Conservation (phyloP, 2,113 vertebrate species). For the Mustelus asterias region DNA sequence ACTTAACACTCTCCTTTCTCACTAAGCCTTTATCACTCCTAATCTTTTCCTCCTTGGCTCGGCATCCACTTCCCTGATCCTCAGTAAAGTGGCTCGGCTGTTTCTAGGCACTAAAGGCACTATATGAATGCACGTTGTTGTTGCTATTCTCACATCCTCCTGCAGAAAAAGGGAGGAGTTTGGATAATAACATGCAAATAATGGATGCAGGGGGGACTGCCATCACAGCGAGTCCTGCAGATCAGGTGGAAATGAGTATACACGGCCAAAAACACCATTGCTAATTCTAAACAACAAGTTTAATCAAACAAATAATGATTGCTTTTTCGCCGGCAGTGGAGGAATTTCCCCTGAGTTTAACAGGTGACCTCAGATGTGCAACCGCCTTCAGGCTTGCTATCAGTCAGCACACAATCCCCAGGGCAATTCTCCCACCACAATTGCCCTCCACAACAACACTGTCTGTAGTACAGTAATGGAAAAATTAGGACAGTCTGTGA, state of each 20-base stretch:
- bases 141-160: neutral
- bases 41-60: too few relatives aligned
- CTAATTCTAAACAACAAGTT: neutral
- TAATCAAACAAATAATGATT: slow-evolving; percentile 5
- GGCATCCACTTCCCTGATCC: neutral
- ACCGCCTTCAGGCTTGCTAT: neutral
- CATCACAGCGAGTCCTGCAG: neutral
- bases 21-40: neutral
- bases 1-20: neutral
- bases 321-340: neutral
- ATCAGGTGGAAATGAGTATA: neutral
- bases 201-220: neutral
- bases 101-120: neutral
- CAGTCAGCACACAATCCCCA: neutral
- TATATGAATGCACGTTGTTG: neutral
- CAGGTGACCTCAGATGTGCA: slow-evolving; percentile 3
- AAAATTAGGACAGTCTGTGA: slow-evolving; percentile 1
- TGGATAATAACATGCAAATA: neutral
- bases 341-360: neutral
- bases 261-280: neutral
- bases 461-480: neutral
- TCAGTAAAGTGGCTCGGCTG: neutral
- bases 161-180: neutral
- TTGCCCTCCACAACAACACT: neutral
- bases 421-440: neutral